Base-by-base conservation (phyloP, 2,797 vertebrate genomes). In the Sebastolobus altivelis region DNA sequence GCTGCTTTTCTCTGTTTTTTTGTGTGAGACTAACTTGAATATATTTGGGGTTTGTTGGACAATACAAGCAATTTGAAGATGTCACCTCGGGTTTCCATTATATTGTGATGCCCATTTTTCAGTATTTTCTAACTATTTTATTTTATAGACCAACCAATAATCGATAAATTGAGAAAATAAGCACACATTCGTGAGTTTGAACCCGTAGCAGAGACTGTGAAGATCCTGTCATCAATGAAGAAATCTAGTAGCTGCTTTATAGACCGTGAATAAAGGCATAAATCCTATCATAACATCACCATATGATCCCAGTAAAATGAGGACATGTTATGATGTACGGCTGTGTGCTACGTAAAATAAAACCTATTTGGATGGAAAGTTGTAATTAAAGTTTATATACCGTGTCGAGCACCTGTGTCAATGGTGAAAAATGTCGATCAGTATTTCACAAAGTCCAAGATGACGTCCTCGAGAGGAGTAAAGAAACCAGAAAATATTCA, bases 201-300 rank as follows among this genome's bases (percentile, higher is more conserved):
- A 69, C 37, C 3, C 33, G 27, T 18, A 77, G 33, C 65, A 54
- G 33, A 35, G 9, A 37, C 40, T 52, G 40, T 35, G 8, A 11
- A 20, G 43, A 61, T 31, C 2, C 27, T 27, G 38, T 9, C 0
- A 55, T 13, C n/a, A 4, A 56, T 37, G 11, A 38, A 61, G 8
- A 61, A 16, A 49, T 73, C n/a, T 16, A 46, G 38, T 16, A 18
- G 20, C 58, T 62, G 27, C 2, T 77, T 56, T 55, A 77, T 40
- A 65, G 52, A 65, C 16, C 7, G 8, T 4, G 8, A 65, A 27
- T 58, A 46, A 56, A 70, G 20, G 13, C 49, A 43, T 46, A 65
- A 6, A 46, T 46, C 20, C 3, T 27, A 7, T 14, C 6, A 35
- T 20, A 2, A n/a, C 13, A 9, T 11, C 1, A 1, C n/a, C 2